phyloP scores from a whole-genome alignment of 2,113 vertebrate genomes.

The Laticauda colubrina region DNA sequence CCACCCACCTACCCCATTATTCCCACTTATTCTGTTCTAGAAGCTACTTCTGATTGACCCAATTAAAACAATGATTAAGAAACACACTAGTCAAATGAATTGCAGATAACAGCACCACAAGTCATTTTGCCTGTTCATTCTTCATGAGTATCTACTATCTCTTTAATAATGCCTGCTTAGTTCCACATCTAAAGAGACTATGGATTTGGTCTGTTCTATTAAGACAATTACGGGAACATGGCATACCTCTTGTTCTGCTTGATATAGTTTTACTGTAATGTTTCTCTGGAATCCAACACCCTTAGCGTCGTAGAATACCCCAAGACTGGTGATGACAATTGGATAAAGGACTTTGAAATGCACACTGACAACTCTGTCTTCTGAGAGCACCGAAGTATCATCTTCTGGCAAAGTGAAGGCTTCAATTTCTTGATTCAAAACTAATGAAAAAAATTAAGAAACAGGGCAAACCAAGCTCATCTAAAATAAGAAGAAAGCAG shows the following conservation, averaged over 20 bases:
- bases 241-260: constrained; percentile 92
- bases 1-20: neutral
- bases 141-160: neutral
- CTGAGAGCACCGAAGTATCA: constrained; percentile 68
- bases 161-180: neutral
- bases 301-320: constrained; percentile 81
- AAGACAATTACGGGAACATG: neutral
- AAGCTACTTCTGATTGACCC: neutral
- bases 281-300: constrained; percentile 80
- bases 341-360: constrained; percentile 94
- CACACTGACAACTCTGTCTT: constrained; percentile 83
- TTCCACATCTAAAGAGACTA: neutral
- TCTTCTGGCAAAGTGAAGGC: constrained; percentile 78
- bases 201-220: constrained; percentile 2
- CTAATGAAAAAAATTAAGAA: constrained; percentile 57
- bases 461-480: neutral
- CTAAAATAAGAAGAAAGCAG: neutral
- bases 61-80: neutral
- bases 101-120: neutral
- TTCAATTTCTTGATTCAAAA: constrained; percentile 82
- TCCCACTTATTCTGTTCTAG: neutral
- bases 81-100: neutral
- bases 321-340: constrained; percentile 90
- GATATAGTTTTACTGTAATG: constrained; percentile 89
- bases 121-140: neutral